Evolutionary conservation across 2,113 vertebrate genomes (phyloP), one percentile per base, ranked within the genome.

Genomic region (Acanthochromis polyacanthus): DNA sequence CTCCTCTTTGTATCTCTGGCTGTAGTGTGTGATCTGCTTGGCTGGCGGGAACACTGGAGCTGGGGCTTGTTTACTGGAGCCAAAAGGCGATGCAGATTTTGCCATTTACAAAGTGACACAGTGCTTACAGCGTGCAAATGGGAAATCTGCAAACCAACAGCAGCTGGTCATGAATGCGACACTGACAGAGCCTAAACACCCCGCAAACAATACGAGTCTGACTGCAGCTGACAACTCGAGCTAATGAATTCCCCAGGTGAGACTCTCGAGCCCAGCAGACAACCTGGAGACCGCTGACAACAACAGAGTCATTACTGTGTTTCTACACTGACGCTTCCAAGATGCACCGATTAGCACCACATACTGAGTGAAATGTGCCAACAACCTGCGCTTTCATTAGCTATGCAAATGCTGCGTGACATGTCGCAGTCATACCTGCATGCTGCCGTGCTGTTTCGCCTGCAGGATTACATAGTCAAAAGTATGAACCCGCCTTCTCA

Each of bases 101-200:
- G 88, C 80, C 89, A 90, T 88, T 91, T 88, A 87, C 80, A 89
- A 72, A 85, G 84, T 73, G 65, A 76, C 88, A 88, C 67, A 72
- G 55, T 62, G 82, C 80, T 90, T 65, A 75, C 77, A 58, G 71
- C 19, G 52, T 75, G 82, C 85, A 87, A 89, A 84, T 81, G 85
- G 87, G 87, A 86, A 89, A 89, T 90, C 71, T 78, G 74, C 82
- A 75, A 84, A 89, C 75, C 85, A 84, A 83, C 78, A 83, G 83
- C 92, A 91, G 89, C 86, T 86, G 92, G 81, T 86, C 88, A 81
- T 81, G 83, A 90, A 93, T 80, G 86, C 66, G 60, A 80, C 74
- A 71, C 74, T 80, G 80, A 89, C 79, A 45, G 85, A 85, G 71
- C 75, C 81, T 74, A 68, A 91, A 73, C 43, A 23, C 46, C 60